Evolutionary conservation across 2,113 vertebrate species (phyloP).

Genomic region (Gila orcuttii): DNA sequence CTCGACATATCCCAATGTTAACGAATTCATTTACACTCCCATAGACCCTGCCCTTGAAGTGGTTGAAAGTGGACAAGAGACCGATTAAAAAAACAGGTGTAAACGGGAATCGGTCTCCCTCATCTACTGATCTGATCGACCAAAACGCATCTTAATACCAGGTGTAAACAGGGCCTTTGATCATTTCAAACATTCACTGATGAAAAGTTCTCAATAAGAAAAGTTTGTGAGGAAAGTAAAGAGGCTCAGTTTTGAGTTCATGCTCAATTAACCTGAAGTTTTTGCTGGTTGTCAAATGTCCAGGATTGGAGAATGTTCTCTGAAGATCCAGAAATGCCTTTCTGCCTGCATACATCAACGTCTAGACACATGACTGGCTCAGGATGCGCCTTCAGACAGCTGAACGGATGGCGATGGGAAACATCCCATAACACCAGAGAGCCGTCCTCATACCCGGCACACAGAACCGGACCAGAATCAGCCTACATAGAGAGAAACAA

Average conservation of each 20-base stretch:
- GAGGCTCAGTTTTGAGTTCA: background rate
- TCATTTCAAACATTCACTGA: too few relatives aligned
- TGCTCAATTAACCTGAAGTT: conserved; percentile 82
- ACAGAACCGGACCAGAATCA: conserved; percentile 78
- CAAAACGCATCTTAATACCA: too few relatives aligned
- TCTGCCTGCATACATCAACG: conserved; percentile 82
- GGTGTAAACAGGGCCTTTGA: too few relatives aligned
- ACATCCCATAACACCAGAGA: conserved; percentile 90
- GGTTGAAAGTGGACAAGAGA: too few relatives aligned
- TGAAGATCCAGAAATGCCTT: conserved; percentile 88
- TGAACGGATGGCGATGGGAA: conserved; percentile 77
- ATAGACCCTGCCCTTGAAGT: too few relatives aligned
- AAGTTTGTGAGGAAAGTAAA: background rate
- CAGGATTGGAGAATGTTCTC: conserved; percentile 88
- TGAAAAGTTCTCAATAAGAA: too few relatives aligned
- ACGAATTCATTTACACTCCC: too few relatives aligned
- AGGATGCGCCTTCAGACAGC: conserved; percentile 79
- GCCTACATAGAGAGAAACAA: conserved; percentile 70
- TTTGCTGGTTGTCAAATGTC: conserved; percentile 84
- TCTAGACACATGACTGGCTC: conserved; percentile 94
- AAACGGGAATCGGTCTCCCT: too few relatives aligned
- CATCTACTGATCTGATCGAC: too few relatives aligned
- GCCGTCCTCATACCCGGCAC: conserved; percentile 93
- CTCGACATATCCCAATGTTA: background rate
- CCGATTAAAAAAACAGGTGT: too few relatives aligned